phyloP scores from a whole-genome alignment of 2,113 vertebrate genomes.

The Dolichotis patagonum region DNA sequence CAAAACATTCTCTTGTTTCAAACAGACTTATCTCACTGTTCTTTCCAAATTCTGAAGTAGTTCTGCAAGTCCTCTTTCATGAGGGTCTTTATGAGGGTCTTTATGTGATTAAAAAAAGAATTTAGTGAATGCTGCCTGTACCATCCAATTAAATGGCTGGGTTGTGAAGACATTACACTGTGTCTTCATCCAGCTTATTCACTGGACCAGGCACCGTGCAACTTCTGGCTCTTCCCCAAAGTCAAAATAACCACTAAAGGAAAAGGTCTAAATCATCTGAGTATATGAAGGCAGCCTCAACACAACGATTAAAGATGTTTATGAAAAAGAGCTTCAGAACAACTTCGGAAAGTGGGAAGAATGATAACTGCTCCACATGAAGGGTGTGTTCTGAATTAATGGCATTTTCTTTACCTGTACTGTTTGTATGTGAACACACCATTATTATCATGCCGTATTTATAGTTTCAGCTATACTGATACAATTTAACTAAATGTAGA shows the following conservation, averaged over 20 bases:
- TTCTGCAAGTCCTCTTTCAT: neutral
- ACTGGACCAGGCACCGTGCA: neutral
- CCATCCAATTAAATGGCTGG: neutral
- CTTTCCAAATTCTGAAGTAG: neutral
- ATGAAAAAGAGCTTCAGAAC: neutral
- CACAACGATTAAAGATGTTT: neutral
- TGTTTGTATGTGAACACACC: neutral
- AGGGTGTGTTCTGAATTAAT: neutral
- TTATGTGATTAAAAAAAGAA: neutral
- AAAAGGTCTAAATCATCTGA: neutral
- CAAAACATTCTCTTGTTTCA: neutral
- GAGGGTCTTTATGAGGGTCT: neutral
- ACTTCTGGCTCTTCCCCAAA: neutral
- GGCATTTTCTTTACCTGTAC: neutral
- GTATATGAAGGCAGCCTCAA: neutral
- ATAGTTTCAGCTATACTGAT: neutral
- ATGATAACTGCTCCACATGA: neutral
- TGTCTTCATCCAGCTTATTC: neutral
- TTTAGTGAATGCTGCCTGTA: neutral
- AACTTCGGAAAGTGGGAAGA: neutral
- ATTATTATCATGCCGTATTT: neutral
- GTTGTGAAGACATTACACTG: neutral
- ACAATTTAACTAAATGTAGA: neutral
- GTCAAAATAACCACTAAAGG: neutral
- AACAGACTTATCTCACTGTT: neutral